Conservation (phyloP, 2,113 vertebrate species). For the Syngnathoides biaculeatus region DNA sequence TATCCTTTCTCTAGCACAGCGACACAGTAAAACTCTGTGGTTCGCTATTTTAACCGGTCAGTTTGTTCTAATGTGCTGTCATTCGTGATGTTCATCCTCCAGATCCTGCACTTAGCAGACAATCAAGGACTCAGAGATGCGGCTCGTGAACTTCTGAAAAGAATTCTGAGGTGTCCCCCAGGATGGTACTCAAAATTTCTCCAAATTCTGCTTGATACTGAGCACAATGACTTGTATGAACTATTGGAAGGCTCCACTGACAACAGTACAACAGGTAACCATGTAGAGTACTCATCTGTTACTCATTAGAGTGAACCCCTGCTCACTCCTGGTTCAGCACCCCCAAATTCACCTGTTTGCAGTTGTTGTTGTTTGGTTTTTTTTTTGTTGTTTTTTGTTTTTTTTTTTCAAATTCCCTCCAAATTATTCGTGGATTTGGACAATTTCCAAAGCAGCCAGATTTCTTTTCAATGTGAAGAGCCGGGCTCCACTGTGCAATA, state of each 20-base stretch:
- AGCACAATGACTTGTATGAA: slow-evolving; percentile 71
- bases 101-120: not conserved
- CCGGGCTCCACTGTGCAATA: too few relatives aligned
- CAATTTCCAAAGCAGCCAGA: too few relatives aligned
- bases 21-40: not conserved
- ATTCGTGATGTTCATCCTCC: not conserved
- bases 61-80: not conserved
- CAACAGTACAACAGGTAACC: not conserved
- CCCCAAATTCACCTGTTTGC: too few relatives aligned
- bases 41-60: not conserved
- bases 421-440: too few relatives aligned
- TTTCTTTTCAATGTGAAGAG: too few relatives aligned
- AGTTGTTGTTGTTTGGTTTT: too few relatives aligned
- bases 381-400: too few relatives aligned
- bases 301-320: not conserved
- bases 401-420: too few relatives aligned
- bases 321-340: too few relatives aligned
- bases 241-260: slow-evolving; percentile 60
- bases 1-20: too few relatives aligned
- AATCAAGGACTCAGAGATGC: slow-evolving; percentile 64
- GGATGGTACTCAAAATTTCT: slow-evolving; percentile 86
- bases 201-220: slow-evolving; percentile 64
- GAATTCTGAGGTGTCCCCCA: slow-evolving; percentile 75
- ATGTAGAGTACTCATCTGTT: not conserved
- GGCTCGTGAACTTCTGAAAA: slow-evolving; percentile 76